Evolutionary conservation across 2,113 vertebrate species (phyloP).

Genomic region (Lepisosteus oculatus): DNA sequence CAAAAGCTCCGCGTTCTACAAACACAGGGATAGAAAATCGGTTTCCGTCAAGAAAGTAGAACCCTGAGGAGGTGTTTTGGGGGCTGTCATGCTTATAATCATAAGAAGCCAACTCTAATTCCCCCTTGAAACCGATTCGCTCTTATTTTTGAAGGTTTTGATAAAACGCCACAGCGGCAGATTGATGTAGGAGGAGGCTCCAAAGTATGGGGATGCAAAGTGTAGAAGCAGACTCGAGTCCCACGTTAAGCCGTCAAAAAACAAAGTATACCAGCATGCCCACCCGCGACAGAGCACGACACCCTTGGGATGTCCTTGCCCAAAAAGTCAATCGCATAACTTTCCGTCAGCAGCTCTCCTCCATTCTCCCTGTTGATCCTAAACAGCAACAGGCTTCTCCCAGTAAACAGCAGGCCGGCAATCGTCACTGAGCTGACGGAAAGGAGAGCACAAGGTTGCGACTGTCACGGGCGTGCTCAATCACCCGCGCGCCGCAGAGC

Average conservation of each 20-base stretch:
- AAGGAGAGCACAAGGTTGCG: neutral
- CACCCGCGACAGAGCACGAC: neutral
- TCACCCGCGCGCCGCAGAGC: slow-evolving; percentile 42
- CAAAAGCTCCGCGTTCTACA: neutral
- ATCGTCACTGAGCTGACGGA: neutral
- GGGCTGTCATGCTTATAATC: slow-evolving; percentile 37
- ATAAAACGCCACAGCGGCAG: slow-evolving; percentile 3
- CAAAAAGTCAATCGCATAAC: neutral
- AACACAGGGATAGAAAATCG: too few species aligned
- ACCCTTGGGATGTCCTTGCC: neutral
- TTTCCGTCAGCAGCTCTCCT: neutral
- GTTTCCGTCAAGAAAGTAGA: slow-evolving; percentile 1
- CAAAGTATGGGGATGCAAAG: too few species aligned
- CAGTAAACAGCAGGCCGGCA: neutral
- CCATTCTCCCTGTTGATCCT: neutral
- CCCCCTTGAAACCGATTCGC: slow-evolving; percentile 19
- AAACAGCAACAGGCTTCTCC: neutral
- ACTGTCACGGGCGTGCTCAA: slow-evolving; percentile 34
- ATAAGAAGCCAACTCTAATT: slow-evolving; percentile 36
- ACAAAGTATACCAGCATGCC: neutral
- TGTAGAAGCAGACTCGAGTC: too few species aligned
- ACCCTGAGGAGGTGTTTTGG: slow-evolving; percentile 39
- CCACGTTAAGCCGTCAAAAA: too few species aligned
- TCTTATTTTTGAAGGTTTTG: slow-evolving; percentile 14
- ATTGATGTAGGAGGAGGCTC: too few species aligned